Conservation (phyloP, 2,888 invertebrate genomes). For the Crioceris asparagi region DNA sequence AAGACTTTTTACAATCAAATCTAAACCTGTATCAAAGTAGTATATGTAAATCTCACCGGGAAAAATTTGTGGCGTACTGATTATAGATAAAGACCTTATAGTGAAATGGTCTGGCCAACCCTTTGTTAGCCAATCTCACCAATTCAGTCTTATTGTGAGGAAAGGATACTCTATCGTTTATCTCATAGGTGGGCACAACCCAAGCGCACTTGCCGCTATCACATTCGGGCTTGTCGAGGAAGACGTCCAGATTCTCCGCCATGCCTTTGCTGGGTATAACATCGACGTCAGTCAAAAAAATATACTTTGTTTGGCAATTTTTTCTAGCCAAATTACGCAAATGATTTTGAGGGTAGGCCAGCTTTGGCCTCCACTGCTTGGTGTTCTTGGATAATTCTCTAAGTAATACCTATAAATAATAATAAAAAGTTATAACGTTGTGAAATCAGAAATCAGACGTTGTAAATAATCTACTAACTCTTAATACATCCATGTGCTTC, state of each 20-base stretch:
- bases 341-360: conserved; percentile 83
- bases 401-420: conserved; percentile 42
- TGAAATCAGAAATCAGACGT: no score
- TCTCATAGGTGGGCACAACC: conserved; percentile 83
- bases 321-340: conserved; percentile 77
- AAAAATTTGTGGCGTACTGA: conserved; percentile 84
- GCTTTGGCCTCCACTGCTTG: conserved; percentile 54
- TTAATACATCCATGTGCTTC: conserved; percentile 52
- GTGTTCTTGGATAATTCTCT: conserved; percentile 30
- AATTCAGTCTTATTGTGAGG: conserved; percentile 74
- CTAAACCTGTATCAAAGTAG: no score
- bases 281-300: conserved; percentile 81
- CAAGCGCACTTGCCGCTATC: conserved; percentile 60
- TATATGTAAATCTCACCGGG: no score
- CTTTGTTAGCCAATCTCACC: conserved; percentile 62
- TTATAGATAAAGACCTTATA: conserved; percentile 87
- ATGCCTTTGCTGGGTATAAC: conserved; percentile 71
- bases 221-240: conserved; percentile 46
- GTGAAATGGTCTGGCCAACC: conserved; percentile 79
- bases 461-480: no score
- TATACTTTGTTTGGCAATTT: conserved; percentile 69
- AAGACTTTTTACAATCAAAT: no score
- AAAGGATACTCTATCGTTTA: conserved; percentile 67
- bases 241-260: conserved; percentile 58
- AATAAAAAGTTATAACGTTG: no score